Percentiles rank a stretch among this genome's conserved stretches.
phyloP scores from a whole-genome alignment of 2,113 vertebrate genomes.

The Oenanthe melanoleuca region DNA sequence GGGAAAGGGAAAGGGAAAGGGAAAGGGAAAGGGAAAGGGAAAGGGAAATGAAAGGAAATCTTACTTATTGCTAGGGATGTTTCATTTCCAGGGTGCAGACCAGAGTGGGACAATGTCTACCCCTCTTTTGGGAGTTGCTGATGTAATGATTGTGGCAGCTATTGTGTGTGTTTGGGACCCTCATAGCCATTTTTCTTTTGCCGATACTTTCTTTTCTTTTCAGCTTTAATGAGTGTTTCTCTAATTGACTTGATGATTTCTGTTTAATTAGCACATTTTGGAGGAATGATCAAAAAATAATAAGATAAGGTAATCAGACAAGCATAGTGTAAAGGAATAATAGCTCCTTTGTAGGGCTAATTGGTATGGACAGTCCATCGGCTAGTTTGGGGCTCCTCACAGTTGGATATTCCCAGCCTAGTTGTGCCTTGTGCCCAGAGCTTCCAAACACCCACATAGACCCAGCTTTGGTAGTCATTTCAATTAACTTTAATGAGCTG shows the following conservation, averaged over 20 bases:
- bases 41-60: background rate
- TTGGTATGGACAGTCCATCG: slow-evolving; percentile 70
- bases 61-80: background rate
- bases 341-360: slow-evolving; percentile 71
- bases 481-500: slow-evolving; percentile 57
- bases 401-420: slow-evolving; percentile 57
- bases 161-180: slow-evolving; percentile 59
- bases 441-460: slow-evolving; percentile 29
- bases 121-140: background rate
- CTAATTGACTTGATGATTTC: slow-evolving; percentile 78
- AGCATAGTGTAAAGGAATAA: slow-evolving; percentile 69
- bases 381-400: slow-evolving; percentile 64
- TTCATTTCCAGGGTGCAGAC: background rate
- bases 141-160: slow-evolving; percentile 48
- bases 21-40: background rate
- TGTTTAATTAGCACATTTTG: slow-evolving; percentile 80
- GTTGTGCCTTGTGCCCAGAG: slow-evolving; percentile 29
- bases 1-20: too few species aligned
- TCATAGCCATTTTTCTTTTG: slow-evolving; percentile 44
- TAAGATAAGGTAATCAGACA: slow-evolving; percentile 76
- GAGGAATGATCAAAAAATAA: slow-evolving; percentile 70
- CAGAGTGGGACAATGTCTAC: background rate
- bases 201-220: slow-evolving; percentile 43
- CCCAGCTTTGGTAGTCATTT: slow-evolving; percentile 28
- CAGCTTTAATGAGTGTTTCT: slow-evolving; percentile 72